Conservation (phyloP, 2,113 vertebrate species). For the Dipodomys merriami region DNA sequence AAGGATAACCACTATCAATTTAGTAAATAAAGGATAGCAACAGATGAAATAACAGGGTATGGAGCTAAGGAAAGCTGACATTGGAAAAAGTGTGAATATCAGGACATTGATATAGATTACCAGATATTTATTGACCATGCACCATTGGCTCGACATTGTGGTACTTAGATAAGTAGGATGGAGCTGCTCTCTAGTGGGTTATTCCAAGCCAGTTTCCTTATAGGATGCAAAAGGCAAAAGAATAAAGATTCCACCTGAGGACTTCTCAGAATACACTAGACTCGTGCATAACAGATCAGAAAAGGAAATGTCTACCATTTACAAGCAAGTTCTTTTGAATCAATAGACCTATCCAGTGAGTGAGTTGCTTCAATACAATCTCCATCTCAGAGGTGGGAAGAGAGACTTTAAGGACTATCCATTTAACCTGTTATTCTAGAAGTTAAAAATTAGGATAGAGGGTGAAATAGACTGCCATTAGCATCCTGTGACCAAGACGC, state of each 20-base stretch:
- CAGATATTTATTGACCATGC: background rate
- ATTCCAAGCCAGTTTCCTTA: background rate
- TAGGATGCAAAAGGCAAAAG: background rate
- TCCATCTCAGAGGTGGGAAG: background rate
- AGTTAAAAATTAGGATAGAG: background rate
- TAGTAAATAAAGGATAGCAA: background rate
- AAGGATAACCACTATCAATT: background rate
- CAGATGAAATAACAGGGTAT: background rate
- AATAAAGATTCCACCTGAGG: background rate
- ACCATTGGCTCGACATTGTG: background rate
- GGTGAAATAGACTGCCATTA: background rate
- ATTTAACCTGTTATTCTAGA: background rate
- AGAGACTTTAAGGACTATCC: background rate
- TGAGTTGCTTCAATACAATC: background rate
- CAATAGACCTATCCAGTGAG: background rate
- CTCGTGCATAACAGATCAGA: background rate
- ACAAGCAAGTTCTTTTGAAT: background rate
- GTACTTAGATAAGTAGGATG: background rate
- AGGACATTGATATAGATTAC: background rate
- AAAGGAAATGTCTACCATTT: background rate
- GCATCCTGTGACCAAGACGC: background rate
- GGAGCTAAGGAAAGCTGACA: constrained; percentile 5
- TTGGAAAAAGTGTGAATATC: background rate
- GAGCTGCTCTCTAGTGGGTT: background rate
- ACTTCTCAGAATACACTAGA: constrained; percentile 2